These are phyloP conservation scores for Drosophila macrospina DNA, from an alignment of 2,888 invertebrate species.

Conservation along the genomic window DNA sequence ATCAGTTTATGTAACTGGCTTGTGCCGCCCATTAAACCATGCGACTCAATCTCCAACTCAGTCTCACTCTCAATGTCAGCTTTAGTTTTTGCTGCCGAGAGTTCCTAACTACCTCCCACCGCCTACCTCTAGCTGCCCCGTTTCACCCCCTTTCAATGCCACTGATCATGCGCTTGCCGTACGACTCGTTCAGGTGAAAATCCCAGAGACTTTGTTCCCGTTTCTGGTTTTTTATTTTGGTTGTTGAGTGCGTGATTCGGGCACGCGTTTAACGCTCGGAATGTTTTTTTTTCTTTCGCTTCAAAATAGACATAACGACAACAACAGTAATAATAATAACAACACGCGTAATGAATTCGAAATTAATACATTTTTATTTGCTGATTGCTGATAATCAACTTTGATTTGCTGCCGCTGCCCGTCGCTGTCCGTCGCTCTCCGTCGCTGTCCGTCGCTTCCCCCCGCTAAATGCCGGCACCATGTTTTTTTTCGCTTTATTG, in stretches of 20 bases:
- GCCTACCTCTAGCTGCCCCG: background rate
- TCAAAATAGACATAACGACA: slow-evolving; percentile 15
- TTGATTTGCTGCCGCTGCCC: slow-evolving; percentile 50
- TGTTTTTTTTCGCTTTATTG: slow-evolving; percentile 45
- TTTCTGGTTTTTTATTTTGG: slow-evolving; percentile 22
- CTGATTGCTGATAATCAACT: slow-evolving; percentile 57
- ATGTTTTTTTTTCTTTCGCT: slow-evolving; percentile 25
- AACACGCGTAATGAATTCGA: slow-evolving; percentile 66
- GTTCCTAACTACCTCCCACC: background rate
- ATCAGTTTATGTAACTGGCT: slow-evolving; percentile 13
- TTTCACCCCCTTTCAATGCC: slow-evolving; percentile 1
- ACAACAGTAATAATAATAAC: slow-evolving; percentile 39
- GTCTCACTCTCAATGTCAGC: background rate
- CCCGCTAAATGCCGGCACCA: background rate
- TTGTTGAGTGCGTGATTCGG: slow-evolving; percentile 64
- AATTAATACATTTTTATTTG: slow-evolving; percentile 70
- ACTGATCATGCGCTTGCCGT: slow-evolving; percentile 47
- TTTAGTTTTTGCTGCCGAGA: background rate
- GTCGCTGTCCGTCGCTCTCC: too few species aligned
- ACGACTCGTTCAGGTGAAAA: slow-evolving; percentile 47
- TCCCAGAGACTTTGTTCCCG: slow-evolving; percentile 44
- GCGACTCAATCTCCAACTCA: slow-evolving; percentile 1
- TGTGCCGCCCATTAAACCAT: slow-evolving; percentile 42
- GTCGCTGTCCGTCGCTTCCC: background rate
- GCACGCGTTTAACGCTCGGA: slow-evolving; percentile 60